Percentiles rank a stretch among this genome's conserved stretches.
phyloP scores from a whole-genome alignment of 2,888 invertebrate genomes.

The Xylota sylvarum region DNA sequence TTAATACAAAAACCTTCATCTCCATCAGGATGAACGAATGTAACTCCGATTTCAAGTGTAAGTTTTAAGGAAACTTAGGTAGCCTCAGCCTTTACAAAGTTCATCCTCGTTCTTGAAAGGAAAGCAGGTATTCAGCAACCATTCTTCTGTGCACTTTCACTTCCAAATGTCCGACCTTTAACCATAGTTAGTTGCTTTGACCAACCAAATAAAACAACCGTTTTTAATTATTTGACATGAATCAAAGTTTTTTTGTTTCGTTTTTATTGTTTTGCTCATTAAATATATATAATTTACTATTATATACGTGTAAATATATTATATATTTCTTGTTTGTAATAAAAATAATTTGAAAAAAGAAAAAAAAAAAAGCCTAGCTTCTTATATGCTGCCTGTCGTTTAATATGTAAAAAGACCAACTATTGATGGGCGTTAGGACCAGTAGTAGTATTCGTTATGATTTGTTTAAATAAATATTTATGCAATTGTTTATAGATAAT shows the following conservation, averaged over 20 bases:
- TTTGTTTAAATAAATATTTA: conserved; percentile 5
- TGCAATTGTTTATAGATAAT: conserved; percentile 20
- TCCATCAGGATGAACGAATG: too few relatives aligned
- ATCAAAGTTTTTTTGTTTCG: conserved; percentile 57
- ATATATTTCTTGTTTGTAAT: conserved; percentile 63
- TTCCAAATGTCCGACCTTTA: too few relatives aligned
- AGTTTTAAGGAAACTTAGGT: too few relatives aligned
- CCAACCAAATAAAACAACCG: conserved; percentile 5
- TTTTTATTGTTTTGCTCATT: conserved; percentile 72
- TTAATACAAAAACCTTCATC: too few relatives aligned
- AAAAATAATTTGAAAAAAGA: conserved; percentile 64
- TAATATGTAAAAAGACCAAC: conserved; percentile 46
- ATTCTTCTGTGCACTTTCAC: too few relatives aligned
- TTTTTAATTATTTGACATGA: conserved; percentile 62
- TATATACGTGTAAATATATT: conserved; percentile 76
- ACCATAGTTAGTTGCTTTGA: too few relatives aligned
- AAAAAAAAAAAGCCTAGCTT: conserved; percentile 68
- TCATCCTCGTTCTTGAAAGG: too few relatives aligned
- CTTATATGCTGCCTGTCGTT: conserved; percentile 64
- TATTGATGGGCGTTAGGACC: conserved; percentile 29
- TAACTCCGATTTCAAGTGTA: too few relatives aligned
- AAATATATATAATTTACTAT: conserved; percentile 75
- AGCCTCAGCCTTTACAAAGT: too few relatives aligned
- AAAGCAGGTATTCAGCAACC: too few relatives aligned
- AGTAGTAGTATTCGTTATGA: conserved; percentile 41